A percentile compares a stretch with the other conserved stretches of the same genome.
Conservation (phyloP, 2,113 vertebrate genomes). For the Daphoenositta chrysoptera region DNA sequence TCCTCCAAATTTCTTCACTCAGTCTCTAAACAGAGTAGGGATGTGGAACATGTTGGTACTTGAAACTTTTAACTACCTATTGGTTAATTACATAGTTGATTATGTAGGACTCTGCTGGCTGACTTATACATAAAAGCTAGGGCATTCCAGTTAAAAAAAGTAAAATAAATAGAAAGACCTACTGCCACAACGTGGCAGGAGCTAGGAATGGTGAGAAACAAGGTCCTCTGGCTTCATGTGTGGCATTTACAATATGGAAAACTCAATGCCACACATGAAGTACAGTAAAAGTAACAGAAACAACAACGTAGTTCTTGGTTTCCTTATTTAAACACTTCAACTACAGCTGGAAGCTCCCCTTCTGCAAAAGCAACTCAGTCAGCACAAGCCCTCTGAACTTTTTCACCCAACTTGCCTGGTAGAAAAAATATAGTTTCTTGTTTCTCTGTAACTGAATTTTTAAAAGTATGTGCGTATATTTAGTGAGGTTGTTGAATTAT, state of each 20-base stretch:
- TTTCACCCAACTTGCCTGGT: background rate
- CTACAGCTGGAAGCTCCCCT: slow-evolving; percentile 59
- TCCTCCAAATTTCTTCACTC: background rate
- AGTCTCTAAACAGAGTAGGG: background rate
- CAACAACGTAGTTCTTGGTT: slow-evolving; percentile 64
- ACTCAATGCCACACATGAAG: slow-evolving; percentile 70
- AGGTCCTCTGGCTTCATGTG: slow-evolving; percentile 50
- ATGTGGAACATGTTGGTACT: background rate
- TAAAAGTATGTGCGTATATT: background rate
- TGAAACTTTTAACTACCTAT: slow-evolving; percentile 11
- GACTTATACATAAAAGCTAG: background rate
- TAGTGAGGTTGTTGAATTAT: slow-evolving; percentile 30
- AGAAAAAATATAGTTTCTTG: background rate
- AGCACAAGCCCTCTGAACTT: slow-evolving; percentile 34
- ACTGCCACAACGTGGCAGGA: slow-evolving; percentile 33
- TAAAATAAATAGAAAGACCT: slow-evolving; percentile 25
- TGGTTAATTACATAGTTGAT: slow-evolving; percentile 22
- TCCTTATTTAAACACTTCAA: slow-evolving; percentile 71
- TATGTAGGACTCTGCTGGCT: background rate
- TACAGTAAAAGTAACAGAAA: slow-evolving; percentile 45
- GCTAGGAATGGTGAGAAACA: slow-evolving; percentile 36
- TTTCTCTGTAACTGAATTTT: slow-evolving; percentile 16
- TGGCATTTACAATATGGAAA: slow-evolving; percentile 59
- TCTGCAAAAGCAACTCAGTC: slow-evolving; percentile 70
- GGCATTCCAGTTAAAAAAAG: slow-evolving; percentile 3